phyloP scores from a whole-genome alignment of 2,797 vertebrate species.

The Pseudomugil gertrudae region DNA sequence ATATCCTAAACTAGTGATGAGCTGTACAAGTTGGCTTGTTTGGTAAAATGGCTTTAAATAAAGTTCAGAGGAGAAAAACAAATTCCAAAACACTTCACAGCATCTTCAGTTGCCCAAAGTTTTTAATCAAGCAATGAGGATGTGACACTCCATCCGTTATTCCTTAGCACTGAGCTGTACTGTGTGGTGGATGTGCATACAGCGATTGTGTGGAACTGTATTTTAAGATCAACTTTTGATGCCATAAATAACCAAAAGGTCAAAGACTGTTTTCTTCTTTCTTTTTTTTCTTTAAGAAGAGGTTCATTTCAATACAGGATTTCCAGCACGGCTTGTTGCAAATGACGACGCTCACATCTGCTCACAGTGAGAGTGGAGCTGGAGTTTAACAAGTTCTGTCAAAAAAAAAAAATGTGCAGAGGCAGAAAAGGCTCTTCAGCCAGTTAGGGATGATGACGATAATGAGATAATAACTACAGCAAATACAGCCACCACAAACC shows the following conservation, averaged over 20 bases:
- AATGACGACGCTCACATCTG: neutral
- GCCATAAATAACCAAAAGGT: neutral
- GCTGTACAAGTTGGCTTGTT: neutral
- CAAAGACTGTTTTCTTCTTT: neutral
- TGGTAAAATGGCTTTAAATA: neutral
- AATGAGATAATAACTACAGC: slow-evolving; percentile 7
- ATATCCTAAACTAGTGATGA: no score
- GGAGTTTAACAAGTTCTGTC: neutral
- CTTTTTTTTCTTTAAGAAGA: neutral
- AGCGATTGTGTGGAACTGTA: neutral
- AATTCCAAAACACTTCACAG: neutral
- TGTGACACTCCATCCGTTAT: neutral
- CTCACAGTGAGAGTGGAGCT: neutral
- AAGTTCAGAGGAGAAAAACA: neutral
- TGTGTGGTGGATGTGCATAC: no score
- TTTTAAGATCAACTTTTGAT: neutral
- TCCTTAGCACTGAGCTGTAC: slow-evolving; percentile 4
- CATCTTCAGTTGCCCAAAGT: neutral
- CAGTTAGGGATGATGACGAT: slow-evolving; percentile 7
- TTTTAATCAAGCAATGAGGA: neutral
- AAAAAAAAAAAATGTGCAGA: neutral
- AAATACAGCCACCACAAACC: slow-evolving; percentile 36
- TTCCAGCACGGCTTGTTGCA: neutral
- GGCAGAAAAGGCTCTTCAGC: neutral
- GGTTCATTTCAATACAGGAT: slow-evolving; percentile 19